Evolutionary conservation across 1,140 invertebrate genomes (phyloP).

Genomic region (Philotrypesis tridentata): DNA sequence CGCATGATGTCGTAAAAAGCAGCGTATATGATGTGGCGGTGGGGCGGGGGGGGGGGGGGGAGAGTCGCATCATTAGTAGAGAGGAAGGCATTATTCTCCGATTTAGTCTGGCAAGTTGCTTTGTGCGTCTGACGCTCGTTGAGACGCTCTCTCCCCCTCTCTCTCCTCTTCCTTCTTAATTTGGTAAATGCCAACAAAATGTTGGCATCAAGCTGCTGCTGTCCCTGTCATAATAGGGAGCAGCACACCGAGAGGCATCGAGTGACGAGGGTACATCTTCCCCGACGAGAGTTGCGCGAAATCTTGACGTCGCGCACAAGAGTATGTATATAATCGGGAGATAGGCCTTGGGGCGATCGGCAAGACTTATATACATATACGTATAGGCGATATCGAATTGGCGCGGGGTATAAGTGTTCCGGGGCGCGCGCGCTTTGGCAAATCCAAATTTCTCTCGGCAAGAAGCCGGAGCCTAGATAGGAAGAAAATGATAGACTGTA

Average conservation of each 20-base stretch:
- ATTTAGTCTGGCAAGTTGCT: background rate
- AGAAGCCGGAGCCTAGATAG: background rate
- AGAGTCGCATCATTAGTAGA: slow-evolving; percentile 2
- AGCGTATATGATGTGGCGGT: too few relatives aligned
- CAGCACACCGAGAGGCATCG: too few relatives aligned
- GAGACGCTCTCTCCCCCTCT: background rate
- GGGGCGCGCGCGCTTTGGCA: background rate
- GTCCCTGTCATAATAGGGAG: background rate
- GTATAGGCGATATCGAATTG: background rate
- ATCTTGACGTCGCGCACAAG: background rate
- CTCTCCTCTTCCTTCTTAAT: background rate
- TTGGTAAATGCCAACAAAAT: slow-evolving; percentile 1
- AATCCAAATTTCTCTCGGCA: background rate
- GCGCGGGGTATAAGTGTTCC: background rate
- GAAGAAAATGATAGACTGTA: background rate
- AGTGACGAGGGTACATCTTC: background rate
- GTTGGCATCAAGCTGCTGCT: background rate
- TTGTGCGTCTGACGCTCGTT: background rate
- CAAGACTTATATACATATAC: too few relatives aligned
- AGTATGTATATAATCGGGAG: too few relatives aligned
- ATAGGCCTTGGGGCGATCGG: too few relatives aligned
- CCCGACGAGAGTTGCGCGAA: background rate
- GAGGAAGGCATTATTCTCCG: background rate
- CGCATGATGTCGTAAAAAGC: background rate
- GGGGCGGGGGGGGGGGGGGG: too few relatives aligned